Base-by-base conservation (phyloP, 2,888 invertebrate species). In the Diaprepes abbreviatus region DNA sequence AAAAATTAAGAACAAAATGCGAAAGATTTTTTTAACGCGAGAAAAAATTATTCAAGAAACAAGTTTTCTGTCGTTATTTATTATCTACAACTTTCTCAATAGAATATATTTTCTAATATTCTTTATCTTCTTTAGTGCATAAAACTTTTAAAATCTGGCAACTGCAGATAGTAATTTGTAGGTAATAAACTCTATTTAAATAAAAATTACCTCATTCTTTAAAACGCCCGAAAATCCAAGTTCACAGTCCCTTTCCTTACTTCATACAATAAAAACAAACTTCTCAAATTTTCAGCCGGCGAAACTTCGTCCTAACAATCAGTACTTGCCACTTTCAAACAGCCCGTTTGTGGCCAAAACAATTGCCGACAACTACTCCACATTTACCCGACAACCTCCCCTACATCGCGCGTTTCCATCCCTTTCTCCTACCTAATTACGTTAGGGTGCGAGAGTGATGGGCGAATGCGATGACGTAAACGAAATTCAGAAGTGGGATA, bases 261-360 rank as follows among this genome's bases (percentile, higher is more conserved):
- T 43, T 16, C 62, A 48, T 35, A 43, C 60, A 60, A 67, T 67
- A 70, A 70, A 70, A 70, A 36, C 64, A 65, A 70, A 70, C 70
- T 70, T 70, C 70, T 70, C 66, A 70, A 70, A 70, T 70, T 70
- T 70, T 70, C 70, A 62, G 62, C 59, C 70, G 66, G 60, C n/a
- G 54, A 70, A 59, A 70, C 66, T 62, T 62, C 62, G 66, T 62
- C 66, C 70, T 75, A 77, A 78, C 77, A 78, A 78, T 78, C 78
- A 76, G 72, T 71, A 76, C 74, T 79, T 79, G 75, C 71, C 78
- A 77, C 77, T 76, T 77, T 74, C 73, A 74, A 76, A 76, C 76
- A 78, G 77, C 77, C 77, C 79, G 77, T 78, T 79, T 78, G 79
- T 74, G 79, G 79, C 79, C 79, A 77, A 70, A 70, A 76, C 76